phyloP scores from a whole-genome alignment of 2,113 vertebrate species.

The Ardeotis arabs region DNA sequence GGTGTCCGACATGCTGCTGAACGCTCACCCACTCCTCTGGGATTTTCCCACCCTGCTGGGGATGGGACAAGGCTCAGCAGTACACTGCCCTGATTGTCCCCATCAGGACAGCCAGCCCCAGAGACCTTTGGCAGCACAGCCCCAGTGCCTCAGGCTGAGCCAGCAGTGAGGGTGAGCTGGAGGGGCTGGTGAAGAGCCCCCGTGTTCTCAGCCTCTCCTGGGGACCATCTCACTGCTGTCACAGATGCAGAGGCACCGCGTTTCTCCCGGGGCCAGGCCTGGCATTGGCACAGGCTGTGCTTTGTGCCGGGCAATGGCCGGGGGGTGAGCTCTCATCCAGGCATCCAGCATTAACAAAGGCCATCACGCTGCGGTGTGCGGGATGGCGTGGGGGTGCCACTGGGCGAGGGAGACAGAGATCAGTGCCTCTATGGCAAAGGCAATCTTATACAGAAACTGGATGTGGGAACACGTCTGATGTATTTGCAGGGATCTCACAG shows the following conservation, averaged over 20 bases:
- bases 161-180: background rate
- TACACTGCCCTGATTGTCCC: background rate
- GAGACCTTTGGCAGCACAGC: background rate
- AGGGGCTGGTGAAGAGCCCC: background rate
- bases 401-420: background rate
- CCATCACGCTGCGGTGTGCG: fast-evolving
- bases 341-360: fast-evolving
- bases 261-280: background rate
- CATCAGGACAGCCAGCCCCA: background rate
- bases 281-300: background rate
- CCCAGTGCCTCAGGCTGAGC: background rate
- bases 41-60: background rate
- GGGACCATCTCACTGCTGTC: background rate
- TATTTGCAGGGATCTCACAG: background rate
- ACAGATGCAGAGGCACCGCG: background rate
- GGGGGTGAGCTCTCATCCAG: background rate
- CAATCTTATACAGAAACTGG: background rate
- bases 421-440: background rate
- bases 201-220: background rate
- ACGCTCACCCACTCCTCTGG: fast-evolving
- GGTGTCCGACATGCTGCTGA: fast-evolving
- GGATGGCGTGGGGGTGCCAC: background rate
- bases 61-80: background rate
- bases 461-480: background rate
- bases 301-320: background rate